Percentiles rank a stretch among this genome's conserved stretches.
Conservation (phyloP, 2,888 invertebrate genomes). For the Apotomis turbidana region DNA sequence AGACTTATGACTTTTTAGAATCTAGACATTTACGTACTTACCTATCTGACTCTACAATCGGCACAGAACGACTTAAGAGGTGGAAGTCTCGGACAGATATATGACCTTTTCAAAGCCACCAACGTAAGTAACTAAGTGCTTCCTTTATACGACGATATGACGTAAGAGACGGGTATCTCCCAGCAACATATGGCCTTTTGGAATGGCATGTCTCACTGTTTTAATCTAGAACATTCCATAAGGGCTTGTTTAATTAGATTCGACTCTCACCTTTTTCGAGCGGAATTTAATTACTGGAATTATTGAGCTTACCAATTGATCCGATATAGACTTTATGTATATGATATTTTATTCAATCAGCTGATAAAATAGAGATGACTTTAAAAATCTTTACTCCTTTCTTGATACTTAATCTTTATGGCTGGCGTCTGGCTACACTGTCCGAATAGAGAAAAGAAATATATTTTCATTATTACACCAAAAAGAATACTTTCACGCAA, state of each 20-base stretch:
- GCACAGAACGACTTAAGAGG: too few species aligned
- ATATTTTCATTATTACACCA: too few species aligned
- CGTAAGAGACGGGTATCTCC: background rate
- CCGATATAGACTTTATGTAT: background rate
- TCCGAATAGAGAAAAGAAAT: too few species aligned
- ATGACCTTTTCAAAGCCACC: too few species aligned
- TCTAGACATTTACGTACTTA: too few species aligned
- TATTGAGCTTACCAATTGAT: conserved; percentile 2
- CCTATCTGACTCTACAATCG: too few species aligned
- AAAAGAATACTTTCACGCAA: background rate
- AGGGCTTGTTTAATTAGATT: conserved; percentile 27
- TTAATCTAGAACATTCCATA: conserved; percentile 21
- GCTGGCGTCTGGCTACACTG: too few species aligned
- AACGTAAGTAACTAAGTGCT: too few species aligned
- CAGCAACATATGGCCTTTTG: background rate
- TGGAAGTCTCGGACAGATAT: too few species aligned
- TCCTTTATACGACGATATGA: too few species aligned
- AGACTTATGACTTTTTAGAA: too few species aligned
- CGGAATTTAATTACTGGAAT: conserved; percentile 19
- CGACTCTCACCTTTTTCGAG: conserved; percentile 11
- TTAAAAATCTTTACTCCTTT: background rate
- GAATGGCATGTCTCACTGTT: background rate
- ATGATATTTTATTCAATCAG: background rate
- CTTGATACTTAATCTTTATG: too few species aligned
- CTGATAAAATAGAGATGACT: background rate